Conservation (phyloP, 92 coral and sea anemone genomes). For the Parazoanthus darwini region DNA sequence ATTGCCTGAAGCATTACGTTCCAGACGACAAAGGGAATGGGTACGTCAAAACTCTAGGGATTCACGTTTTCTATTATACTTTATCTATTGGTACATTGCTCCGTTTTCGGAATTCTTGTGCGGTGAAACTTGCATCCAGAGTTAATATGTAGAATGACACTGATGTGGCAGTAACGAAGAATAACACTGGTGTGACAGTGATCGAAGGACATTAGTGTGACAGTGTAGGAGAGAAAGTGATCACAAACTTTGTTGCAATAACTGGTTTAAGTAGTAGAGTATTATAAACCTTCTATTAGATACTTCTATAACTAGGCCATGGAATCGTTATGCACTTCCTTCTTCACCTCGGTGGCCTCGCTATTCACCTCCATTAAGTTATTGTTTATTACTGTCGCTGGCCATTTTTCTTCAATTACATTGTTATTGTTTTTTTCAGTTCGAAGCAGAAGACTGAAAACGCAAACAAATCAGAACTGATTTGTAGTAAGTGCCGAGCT, state of each 20-base stretch:
- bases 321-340: too few relatives aligned
- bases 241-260: too few relatives aligned
- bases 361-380: too few relatives aligned
- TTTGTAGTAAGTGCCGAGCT: conserved; percentile 84
- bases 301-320: too few relatives aligned
- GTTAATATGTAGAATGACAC: neutral
- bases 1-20: conserved; percentile 77
- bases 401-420: neutral
- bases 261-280: too few relatives aligned
- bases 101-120: neutral
- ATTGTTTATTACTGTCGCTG: too few relatives aligned
- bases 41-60: neutral
- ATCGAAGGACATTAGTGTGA: neutral
- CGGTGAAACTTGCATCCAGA: too few relatives aligned
- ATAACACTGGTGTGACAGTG: neutral
- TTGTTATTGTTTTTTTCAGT: neutral
- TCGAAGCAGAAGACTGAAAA: neutral
- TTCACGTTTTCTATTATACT: neutral
- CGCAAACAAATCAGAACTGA: conserved; percentile 27
- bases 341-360: too few relatives aligned
- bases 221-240: neutral
- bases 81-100: neutral
- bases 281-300: too few relatives aligned
- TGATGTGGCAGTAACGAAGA: neutral
- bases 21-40: conserved; percentile 53